These are phyloP conservation scores for Peromyscus attwateri DNA, from an alignment of 2,797 vertebrate species.

Conservation along the genomic window DNA sequence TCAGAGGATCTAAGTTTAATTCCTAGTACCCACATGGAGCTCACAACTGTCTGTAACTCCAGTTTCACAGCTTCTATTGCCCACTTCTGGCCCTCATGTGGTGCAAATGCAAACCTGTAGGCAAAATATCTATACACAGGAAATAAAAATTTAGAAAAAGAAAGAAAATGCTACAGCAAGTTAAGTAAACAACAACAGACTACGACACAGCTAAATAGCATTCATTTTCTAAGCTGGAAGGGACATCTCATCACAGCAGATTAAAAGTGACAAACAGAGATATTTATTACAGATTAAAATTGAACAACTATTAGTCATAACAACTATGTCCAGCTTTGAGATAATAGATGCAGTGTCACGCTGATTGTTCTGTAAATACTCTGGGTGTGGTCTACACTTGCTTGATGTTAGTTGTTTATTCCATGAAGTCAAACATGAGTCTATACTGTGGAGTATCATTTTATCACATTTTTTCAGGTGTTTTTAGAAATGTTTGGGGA, in stretches of 20 bases:
- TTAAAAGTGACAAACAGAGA: background rate
- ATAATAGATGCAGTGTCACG: background rate
- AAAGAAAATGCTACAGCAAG: background rate
- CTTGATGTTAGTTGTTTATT: constrained; percentile 40
- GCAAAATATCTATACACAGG: background rate
- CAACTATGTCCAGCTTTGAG: background rate
- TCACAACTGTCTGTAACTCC: background rate
- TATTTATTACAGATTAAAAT: background rate
- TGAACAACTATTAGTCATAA: background rate
- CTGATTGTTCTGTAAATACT: background rate
- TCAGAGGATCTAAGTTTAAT: background rate
- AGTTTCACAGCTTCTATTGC: background rate
- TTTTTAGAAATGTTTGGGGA: background rate
- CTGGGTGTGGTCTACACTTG: background rate
- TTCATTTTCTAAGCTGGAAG: background rate
- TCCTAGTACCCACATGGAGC: background rate
- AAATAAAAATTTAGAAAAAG: background rate
- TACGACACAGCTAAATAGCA: background rate
- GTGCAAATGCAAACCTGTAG: background rate
- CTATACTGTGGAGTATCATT: background rate
- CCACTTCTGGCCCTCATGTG: background rate
- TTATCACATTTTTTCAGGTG: background rate
- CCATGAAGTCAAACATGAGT: background rate
- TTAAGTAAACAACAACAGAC: background rate
- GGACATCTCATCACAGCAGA: background rate